Conservation (phyloP, 2,797 vertebrate species). For the Ceryle rudis region DNA sequence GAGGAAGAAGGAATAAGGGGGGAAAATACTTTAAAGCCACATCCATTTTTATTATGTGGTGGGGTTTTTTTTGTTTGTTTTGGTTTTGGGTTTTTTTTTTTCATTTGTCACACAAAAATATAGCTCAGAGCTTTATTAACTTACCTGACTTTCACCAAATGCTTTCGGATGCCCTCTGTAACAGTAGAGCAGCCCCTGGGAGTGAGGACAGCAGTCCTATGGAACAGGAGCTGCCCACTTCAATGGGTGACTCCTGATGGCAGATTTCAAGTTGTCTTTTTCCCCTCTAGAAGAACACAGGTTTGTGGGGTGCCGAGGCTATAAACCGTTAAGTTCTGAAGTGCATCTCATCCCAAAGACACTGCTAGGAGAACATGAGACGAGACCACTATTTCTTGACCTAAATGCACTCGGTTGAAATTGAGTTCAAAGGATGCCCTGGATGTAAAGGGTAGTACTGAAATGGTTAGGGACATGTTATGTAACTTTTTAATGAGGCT, state of each 20-base stretch:
- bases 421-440: background rate
- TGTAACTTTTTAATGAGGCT: background rate
- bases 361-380: background rate
- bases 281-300: background rate
- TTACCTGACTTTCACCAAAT: rapidly evolving
- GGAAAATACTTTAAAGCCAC: background rate
- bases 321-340: background rate
- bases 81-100: background rate
- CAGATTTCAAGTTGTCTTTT: background rate
- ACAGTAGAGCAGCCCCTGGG: background rate
- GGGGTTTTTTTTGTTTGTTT: too few relatives aligned
- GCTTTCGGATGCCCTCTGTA: background rate
- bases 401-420: rapidly evolving
- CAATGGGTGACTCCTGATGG: background rate
- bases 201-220: background rate
- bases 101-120: background rate
- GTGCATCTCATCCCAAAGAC: background rate
- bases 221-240: background rate
- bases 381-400: background rate
- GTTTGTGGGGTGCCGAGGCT: background rate
- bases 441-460: background rate
- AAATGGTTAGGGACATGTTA: background rate
- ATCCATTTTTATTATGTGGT: background rate
- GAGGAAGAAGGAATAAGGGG: background rate
- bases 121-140: background rate